A percentile compares a stretch with the other conserved stretches of the same genome.
phyloP scores from a whole-genome alignment of 2,888 invertebrate genomes.

The Spilarctia lutea region DNA sequence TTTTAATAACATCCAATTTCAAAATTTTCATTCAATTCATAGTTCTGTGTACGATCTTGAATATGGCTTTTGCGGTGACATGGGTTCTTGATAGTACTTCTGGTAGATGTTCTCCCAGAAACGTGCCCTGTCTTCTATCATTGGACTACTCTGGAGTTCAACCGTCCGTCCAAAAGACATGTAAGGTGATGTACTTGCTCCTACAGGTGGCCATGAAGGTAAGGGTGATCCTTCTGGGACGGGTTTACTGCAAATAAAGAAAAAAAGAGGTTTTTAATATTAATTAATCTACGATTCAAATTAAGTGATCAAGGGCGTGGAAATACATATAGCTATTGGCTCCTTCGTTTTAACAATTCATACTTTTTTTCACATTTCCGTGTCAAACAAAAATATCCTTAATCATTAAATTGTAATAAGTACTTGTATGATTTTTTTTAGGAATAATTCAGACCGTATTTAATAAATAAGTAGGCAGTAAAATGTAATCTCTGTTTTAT shows the following conservation, averaged over 20 bases:
- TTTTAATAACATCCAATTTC: too few species aligned
- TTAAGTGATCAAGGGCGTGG: too few species aligned
- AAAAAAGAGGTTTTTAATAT: not conserved
- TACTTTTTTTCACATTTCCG: too few species aligned
- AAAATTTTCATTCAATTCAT: not conserved
- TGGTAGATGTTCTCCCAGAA: conserved; percentile 64
- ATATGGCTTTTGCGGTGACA: conserved; percentile 48
- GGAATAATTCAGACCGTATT: too few species aligned
- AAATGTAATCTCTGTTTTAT: too few species aligned
- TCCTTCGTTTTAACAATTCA: not conserved
- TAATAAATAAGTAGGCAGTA: too few species aligned
- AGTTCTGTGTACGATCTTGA: not conserved
- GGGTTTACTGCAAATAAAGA: conserved; percentile 24
- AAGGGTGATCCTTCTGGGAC: conserved; percentile 37
- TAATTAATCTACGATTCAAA: not conserved
- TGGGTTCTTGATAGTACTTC: conserved; percentile 56
- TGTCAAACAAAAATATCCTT: too few species aligned
- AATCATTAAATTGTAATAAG: too few species aligned
- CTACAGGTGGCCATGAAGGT: conserved; percentile 59
- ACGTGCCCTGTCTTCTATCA: conserved; percentile 44
- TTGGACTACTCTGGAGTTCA: conserved; percentile 43
- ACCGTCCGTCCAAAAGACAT: conserved; percentile 56
- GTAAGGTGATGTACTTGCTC: conserved; percentile 49
- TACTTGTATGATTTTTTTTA: too few species aligned
- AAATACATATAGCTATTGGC: not conserved